Evolutionary conservation across 2,797 vertebrate genomes (phyloP).

Genomic region (Esox masquinongy): DNA sequence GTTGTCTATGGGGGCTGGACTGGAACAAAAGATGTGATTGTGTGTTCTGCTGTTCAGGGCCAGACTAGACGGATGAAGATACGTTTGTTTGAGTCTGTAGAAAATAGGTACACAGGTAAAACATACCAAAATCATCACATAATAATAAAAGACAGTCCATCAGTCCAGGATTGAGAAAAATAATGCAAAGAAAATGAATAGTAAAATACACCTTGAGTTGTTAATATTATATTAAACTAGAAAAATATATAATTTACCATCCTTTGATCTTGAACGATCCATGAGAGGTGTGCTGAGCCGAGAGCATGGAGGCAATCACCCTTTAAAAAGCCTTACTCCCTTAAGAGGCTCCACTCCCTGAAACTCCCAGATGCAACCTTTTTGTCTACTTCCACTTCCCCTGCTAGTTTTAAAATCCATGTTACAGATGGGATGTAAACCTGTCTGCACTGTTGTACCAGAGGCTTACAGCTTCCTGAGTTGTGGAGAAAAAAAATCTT

Average conservation of each 20-base stretch:
- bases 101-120: background rate
- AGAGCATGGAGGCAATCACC: conserved; percentile 29
- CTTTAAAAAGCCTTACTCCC: conserved; percentile 40
- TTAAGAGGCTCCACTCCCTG: conserved; percentile 36
- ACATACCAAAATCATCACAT: background rate
- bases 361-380: conserved; percentile 41
- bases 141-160: background rate
- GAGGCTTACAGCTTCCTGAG: background rate
- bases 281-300: conserved; percentile 36
- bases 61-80: background rate
- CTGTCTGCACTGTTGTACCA: conserved; percentile 5
- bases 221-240: conserved; percentile 15
- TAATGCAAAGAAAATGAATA: background rate
- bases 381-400: conserved; percentile 52
- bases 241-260: conserved; percentile 8
- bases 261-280: conserved; percentile 29
- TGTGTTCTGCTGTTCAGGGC: background rate
- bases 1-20: no score
- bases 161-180: background rate
- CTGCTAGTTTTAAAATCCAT: conserved; percentile 30
- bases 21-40: no score
- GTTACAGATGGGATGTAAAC: conserved; percentile 45
- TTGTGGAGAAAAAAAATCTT: conserved; percentile 22
- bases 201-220: background rate
- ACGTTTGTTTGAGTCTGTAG: background rate